Base-by-base conservation (phyloP, 2,888 invertebrate species). In the Trilocha varians region DNA sequence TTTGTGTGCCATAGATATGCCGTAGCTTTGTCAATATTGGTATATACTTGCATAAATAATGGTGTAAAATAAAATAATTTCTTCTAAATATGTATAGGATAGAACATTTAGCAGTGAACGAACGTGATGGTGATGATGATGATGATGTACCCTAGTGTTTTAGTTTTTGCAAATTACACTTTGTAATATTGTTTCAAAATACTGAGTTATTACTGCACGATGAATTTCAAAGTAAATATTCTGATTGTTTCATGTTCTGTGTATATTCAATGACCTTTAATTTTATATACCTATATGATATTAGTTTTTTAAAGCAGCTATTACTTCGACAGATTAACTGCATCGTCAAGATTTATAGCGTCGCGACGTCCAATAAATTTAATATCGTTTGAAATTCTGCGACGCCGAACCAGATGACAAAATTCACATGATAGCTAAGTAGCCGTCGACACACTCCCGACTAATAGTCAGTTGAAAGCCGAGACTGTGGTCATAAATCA, bases 331-430 rank as follows among this genome's bases (percentile, higher is more conserved):
- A 15, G 8, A 2, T 3, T 13, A 3, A 32, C 33, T 39, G 4
- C 17, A 8, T n/a, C n/a, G n/a, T n/a, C 25, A 45, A 47, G 58
- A 66, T 68, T 65, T 65, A 67, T 62, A 38, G 47, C 49, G 36
- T 42, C 43, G n/a, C n/a, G n/a, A n/a, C n/a, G n/a, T n/a, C n/a
- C n/a, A n/a, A 40, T 48, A 55, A 52, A 54, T 52, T 49, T 57
- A 54, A 46, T 50, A 52, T 48, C 55, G 53, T 54, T 43, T 51
- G 54, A 51, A 49, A 46, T 55, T 53, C 49, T 55, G 49, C 52
- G 54, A 44, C 49, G 59, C 39, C 13, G 16, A 38, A 33, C 60
- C 65, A 65, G 60, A 67, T 65, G 65, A 61, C 59, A 58, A 50
- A 53, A 57, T 43, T 52, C 48, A 56, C 52, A 42, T 39, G 33